Evolutionary conservation across 1,140 invertebrate species (phyloP), one percentile per base, ranked within the genome.

Genomic region (Coelopa frigida): DNA sequence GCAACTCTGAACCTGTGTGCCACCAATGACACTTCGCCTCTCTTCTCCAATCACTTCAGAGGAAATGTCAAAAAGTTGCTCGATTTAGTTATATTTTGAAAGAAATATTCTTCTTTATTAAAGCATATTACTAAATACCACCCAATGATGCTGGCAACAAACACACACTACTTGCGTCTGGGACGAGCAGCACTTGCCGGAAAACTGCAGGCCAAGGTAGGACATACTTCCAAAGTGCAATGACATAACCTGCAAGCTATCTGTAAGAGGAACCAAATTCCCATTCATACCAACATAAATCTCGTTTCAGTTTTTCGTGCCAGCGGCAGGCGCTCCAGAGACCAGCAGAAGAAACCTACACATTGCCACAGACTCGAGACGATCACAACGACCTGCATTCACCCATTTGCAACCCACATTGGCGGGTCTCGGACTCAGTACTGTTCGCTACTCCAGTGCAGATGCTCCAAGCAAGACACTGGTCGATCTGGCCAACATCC

Each of bases 401-500:
- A 43, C 23, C 10, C 3, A 6, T 21, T 20, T 32, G 17, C 15
- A 32, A 18, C 41, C 41, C 15, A 22, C 35, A 4, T 26, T 46
- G 33, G 23, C 45, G 18, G 32, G 22, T 5, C 4, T 29, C n/a
- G 12, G 27, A 33, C 24, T 29, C 7, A 43, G 14, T 6, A 20
- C 33, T 7, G 39, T 48, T 2, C 31, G 41, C 6, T 49, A 26
- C 27, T 21, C 35, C 23, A 48, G 40, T 12, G 22, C 22, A 35
- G 32, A 40, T 10, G 17, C 11, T 14, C 20, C 33, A 21, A 20
- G 15, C 10, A 59, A 58, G 29, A 50, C 61, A n/a, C 37, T 72
- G 3, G 48, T 75, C 14, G 58, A 68, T 5, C 46, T 72, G 6
- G 70, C 75, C 4, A 64, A 58, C 52, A 74, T 79, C 50, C 79